Evolutionary conservation across 2,113 vertebrate genomes (phyloP).

Genomic region (Mola mola): DNA sequence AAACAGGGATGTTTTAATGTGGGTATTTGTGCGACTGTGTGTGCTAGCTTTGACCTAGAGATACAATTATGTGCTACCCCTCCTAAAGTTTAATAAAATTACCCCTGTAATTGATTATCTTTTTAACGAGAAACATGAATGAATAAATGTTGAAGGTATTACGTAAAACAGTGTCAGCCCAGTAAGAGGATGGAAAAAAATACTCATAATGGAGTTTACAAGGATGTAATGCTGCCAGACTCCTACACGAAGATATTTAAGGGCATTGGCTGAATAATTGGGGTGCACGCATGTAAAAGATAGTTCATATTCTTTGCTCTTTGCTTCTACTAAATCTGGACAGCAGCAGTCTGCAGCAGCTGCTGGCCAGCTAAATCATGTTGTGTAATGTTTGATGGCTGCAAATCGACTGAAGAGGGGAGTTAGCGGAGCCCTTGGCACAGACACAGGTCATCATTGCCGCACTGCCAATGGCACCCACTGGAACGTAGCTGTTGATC

Average conservation of each 20-base stretch:
- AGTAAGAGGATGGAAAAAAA: neutral
- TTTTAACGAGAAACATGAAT: too few relatives aligned
- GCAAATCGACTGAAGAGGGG: neutral
- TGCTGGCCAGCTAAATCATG: constrained; percentile 26
- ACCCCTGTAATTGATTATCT: too few relatives aligned
- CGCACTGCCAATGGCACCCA: neutral
- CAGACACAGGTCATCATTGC: neutral
- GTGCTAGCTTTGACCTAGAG: neutral
- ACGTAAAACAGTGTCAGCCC: neutral
- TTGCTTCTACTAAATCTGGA: constrained; percentile 29
- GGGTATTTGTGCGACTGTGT: neutral
- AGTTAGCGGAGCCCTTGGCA: constrained; percentile 17
- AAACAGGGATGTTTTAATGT: neutral
- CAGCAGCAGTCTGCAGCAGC: neutral
- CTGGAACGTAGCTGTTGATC: neutral
- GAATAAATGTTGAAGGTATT: constrained; percentile 1
- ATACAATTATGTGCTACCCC: neutral
- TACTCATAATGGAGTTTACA: neutral
- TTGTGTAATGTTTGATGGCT: constrained; percentile 45
- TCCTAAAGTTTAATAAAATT: too few relatives aligned
- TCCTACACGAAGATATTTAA: neutral
- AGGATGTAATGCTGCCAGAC: neutral
- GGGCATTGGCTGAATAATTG: neutral
- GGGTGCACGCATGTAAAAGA: neutral
- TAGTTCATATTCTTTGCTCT: constrained; percentile 13